Base-by-base conservation (phyloP, 92 coral and sea anemone species). In the Epizoanthus scotinus region DNA sequence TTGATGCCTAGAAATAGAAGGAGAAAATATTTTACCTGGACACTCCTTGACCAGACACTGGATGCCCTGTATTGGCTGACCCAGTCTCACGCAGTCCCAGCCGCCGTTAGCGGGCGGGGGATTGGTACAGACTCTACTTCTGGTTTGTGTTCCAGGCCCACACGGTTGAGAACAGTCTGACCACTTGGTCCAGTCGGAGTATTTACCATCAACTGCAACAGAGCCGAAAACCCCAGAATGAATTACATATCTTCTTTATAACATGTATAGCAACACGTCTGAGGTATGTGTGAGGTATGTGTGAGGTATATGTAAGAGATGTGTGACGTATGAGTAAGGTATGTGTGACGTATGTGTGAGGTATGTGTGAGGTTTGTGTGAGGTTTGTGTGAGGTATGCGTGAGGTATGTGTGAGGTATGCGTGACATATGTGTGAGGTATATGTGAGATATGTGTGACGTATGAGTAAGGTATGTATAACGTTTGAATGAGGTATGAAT, bases 101-200 rank as follows among this genome's bases (percentile, higher is more conserved):
- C 99, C 99, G 36, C 99, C 98, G 38, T 68, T 84, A 25, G 91
- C 42, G 54, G 99, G 98, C 49, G 98, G 85, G 54, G 99, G 99
- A 62, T 86, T 94, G 66, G 99, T 91, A 55, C 99, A 96, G 0
- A 88, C 59, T 81, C 99, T 87, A 44, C 84, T 87, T 18, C 98
- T 88, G 36, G 89, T 73, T 78, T 83, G 91, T 26, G 84, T 69
- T 13, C 99, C 99, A 47, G 94, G 89, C 25, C 99, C 99, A 86
- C 99, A 96, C 5, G 98, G 38, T 52, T 85, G 83, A 3, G 97
- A 91, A 67, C 99, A 96, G 20, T 70, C 56, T 14, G 92, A 78
- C 99, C 99, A 96, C 1, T 68, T 75, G 3, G 94, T 68, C 99
- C 99, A 96, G 0, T 85, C 78, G 3, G 98, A 87, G 82, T 87